Evolutionary conservation across 2,888 invertebrate species (phyloP), one percentile per base, ranked within the genome.

Genomic region (Caenorhabditis imperialis): DNA sequence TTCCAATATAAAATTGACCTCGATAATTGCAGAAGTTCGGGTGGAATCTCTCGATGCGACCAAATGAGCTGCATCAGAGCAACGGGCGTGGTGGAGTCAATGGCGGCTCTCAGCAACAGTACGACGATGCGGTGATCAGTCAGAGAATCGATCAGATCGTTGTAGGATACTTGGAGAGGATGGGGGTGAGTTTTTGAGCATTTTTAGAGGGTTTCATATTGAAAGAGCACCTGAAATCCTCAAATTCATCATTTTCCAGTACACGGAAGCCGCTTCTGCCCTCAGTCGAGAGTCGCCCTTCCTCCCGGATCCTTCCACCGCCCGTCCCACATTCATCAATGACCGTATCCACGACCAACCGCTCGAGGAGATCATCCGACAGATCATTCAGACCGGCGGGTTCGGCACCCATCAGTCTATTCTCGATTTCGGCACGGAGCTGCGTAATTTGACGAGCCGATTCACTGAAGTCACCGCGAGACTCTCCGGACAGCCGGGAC

Each of bases 341-440:
- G 67, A 70, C 48, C 58, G 70, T 5, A 23, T 79, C 14, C 65
- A 76, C 42, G 77, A 79, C 20, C 60, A 69, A 25, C 51, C 44
- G 14, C 61, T 79, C 4, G 79, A 79, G 40, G 54, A 77, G n/a
- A 76, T 79, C 18, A 20, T 75, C n/a, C 30, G 54, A 22, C 10
- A 54, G 0, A 65, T 71, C 37, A 14, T 27, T 23, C 27, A 47
- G 25, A 60, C 63, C 14, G 77, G 77, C 1, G 33, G 53, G 8
- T 73, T 75, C 16, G 71, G 75, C 16, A 30, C 77, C 1, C 53
- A 51, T 10, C 62, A 53, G 3, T 38, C 50, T 10, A 16, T 77
- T 12, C 10, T 71, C 0, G 73, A 78, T 5, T 57, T 80, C 20
- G 77, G 77, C 1, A 58, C 58, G 14, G 61, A 74, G 5, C 61